phyloP scores from a whole-genome alignment of 2,888 invertebrate species.

The Eretmocerus hayati region DNA sequence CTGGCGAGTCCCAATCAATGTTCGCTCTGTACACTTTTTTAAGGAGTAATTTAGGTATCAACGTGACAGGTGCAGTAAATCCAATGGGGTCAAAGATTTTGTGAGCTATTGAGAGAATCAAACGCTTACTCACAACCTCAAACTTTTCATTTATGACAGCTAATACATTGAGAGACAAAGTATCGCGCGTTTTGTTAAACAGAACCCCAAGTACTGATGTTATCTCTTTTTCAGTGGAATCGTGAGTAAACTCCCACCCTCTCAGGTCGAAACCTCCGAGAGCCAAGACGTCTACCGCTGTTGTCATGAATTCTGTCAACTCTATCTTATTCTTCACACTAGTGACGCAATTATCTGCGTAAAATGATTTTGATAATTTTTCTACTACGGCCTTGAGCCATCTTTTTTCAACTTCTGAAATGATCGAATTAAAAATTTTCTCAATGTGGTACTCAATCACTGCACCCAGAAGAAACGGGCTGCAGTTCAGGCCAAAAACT shows the following conservation, averaged over 20 bases:
- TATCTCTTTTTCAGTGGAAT: slow-evolving; percentile 4
- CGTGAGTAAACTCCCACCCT: slow-evolving; percentile 21
- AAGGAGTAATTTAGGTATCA: slow-evolving; percentile 24
- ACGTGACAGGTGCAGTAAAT: neutral
- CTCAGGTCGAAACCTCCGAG: slow-evolving; percentile 24
- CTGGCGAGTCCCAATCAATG: slow-evolving; percentile 19
- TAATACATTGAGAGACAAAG: slow-evolving; percentile 12
- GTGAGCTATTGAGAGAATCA: slow-evolving; percentile 24
- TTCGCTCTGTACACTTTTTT: slow-evolving; percentile 19
- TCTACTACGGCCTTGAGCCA: slow-evolving; percentile 9
- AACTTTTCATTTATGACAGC: neutral
- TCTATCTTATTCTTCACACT: slow-evolving; percentile 19
- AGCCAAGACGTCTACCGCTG: slow-evolving; percentile 19
- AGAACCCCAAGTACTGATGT: slow-evolving; percentile 20
- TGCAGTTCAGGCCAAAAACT: slow-evolving; percentile 28
- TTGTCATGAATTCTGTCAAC: slow-evolving; percentile 9
- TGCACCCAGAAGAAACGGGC: slow-evolving; percentile 28
- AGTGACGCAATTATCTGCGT: slow-evolving; percentile 24
- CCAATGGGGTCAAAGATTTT: slow-evolving; percentile 26
- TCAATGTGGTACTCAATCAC: slow-evolving; percentile 25
- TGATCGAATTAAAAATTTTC: neutral
- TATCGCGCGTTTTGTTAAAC: slow-evolving; percentile 21
- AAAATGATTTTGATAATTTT: slow-evolving; percentile 23
- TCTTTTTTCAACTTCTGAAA: neutral
- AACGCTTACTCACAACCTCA: slow-evolving; percentile 22